Conservation (phyloP, 2,113 vertebrate species). For the Emydura subglobosa region DNA sequence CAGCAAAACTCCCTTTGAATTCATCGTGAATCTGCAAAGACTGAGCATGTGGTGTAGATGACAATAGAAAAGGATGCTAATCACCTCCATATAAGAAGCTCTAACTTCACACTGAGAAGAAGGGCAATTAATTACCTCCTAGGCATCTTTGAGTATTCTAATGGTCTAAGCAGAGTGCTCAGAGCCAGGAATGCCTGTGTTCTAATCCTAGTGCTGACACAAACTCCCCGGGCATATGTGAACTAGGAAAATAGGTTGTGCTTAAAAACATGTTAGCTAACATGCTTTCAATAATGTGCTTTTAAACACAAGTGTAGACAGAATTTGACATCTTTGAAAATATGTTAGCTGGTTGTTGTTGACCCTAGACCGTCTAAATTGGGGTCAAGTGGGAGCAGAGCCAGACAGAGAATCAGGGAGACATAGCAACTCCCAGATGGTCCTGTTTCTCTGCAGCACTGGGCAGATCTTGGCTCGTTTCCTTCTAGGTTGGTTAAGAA, state of each 20-base stretch:
- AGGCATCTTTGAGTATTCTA: background rate
- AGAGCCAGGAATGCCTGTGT: background rate
- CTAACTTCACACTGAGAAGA: slow-evolving; percentile 7
- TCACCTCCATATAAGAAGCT: background rate
- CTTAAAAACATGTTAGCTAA: background rate
- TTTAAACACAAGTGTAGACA: background rate
- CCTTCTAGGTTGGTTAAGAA: background rate
- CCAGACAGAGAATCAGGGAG: slow-evolving; percentile 28
- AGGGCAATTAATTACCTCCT: background rate
- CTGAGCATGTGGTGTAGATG: background rate
- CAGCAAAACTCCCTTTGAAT: background rate
- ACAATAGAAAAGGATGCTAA: background rate
- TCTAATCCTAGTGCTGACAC: slow-evolving; percentile 18
- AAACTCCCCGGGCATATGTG: background rate
- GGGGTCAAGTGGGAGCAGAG: background rate
- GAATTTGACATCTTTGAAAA: slow-evolving; percentile 58
- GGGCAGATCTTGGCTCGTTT: background rate
- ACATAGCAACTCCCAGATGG: background rate
- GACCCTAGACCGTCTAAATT: accelerated
- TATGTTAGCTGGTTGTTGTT: background rate
- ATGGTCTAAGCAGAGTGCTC: background rate
- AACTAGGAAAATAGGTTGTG: background rate
- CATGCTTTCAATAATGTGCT: background rate
- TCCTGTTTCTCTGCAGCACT: background rate
- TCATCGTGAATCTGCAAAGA: background rate